These are phyloP conservation scores for Paraescarpia echinospica DNA, from an alignment of 1,140 invertebrate species.

Conservation along the genomic window DNA sequence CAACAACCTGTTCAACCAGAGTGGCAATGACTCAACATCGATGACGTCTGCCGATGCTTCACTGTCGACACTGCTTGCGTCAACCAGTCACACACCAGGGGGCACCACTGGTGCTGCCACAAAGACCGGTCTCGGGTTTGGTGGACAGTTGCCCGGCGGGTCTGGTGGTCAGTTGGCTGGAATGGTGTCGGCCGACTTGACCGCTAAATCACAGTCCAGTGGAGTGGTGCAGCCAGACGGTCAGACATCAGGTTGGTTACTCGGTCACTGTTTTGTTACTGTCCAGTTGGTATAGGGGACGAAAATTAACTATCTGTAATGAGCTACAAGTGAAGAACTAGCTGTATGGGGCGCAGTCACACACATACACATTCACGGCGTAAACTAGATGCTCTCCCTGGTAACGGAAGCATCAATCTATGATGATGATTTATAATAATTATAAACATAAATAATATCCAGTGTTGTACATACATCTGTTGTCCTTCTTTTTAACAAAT, in stretches of 20 bases:
- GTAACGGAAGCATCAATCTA: too few relatives aligned
- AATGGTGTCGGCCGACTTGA: background rate
- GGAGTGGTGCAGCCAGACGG: background rate
- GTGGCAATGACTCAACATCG: background rate
- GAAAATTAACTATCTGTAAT: too few relatives aligned
- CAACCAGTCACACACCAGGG: background rate
- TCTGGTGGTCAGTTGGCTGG: background rate
- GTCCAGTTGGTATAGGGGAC: background rate
- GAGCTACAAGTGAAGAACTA: too few relatives aligned
- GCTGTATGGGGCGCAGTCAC: too few relatives aligned
- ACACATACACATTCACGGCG: too few relatives aligned
- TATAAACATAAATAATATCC: too few relatives aligned
- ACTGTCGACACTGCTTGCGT: background rate
- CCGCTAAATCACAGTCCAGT: background rate
- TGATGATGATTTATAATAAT: too few relatives aligned
- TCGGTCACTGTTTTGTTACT: background rate
- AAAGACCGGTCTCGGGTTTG: conserved; percentile 19
- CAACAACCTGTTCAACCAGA: conserved; percentile 21
- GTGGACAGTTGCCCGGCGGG: conserved; percentile 23
- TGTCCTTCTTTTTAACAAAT: too few relatives aligned
- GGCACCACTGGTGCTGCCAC: conserved; percentile 19
- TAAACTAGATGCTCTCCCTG: too few relatives aligned
- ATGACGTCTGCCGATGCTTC: background rate
- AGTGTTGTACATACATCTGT: too few relatives aligned
- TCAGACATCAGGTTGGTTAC: background rate